Conservation (phyloP, 2,113 vertebrate species). For the Sterrhoptilus dennistouni region DNA sequence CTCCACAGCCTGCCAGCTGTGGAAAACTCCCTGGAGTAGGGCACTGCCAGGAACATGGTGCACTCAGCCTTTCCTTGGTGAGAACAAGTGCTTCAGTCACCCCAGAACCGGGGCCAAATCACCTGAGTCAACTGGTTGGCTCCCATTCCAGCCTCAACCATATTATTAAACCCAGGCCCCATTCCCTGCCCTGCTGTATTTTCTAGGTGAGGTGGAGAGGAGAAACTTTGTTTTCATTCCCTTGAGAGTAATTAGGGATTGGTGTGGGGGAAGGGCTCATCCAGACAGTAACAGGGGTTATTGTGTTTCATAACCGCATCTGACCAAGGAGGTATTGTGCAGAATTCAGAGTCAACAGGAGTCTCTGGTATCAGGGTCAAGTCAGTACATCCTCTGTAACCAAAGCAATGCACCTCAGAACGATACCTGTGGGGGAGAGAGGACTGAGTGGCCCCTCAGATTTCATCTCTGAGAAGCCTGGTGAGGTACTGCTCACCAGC, state of each 20-base stretch:
- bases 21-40: not conserved
- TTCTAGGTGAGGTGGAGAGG: not conserved
- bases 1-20: not conserved
- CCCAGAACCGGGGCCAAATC: not conserved
- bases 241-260: not conserved
- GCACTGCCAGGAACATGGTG: not conserved
- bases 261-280: not conserved
- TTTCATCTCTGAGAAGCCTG: not conserved
- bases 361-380: not conserved
- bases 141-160: not conserved
- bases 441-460: not conserved
- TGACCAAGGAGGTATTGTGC: not conserved
- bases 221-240: not conserved
- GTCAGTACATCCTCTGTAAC: not conserved
- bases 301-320: conserved; percentile 31
- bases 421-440: not conserved
- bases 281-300: not conserved
- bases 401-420: not conserved
- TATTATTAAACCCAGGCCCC: not conserved
- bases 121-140: not conserved
- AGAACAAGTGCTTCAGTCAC: not conserved
- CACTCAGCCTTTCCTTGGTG: not conserved
- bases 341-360: conserved; percentile 10
- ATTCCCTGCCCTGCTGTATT: not conserved
- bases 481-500: not conserved